A percentile compares a stretch with the other conserved stretches of the same genome.
phyloP scores from a whole-genome alignment of 2,888 invertebrate genomes.

The Perithous albicinctus region DNA sequence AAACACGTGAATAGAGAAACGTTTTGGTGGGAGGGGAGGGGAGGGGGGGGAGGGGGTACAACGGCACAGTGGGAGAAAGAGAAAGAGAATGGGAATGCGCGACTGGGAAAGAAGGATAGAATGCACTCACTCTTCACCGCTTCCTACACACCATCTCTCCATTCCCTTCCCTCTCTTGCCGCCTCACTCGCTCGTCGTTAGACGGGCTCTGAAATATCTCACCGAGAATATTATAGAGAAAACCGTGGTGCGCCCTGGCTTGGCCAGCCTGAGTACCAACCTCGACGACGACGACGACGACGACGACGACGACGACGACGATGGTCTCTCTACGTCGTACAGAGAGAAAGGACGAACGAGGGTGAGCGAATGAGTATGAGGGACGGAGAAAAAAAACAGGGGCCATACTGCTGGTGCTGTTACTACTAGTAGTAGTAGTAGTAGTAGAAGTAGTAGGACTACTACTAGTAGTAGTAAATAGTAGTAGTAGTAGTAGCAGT shows the following conservation, averaged over 20 bases:
- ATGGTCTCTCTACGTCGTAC: conserved; percentile 47
- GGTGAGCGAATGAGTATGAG: conserved; percentile 25
- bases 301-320: conserved; percentile 54
- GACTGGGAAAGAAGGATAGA: conserved; percentile 62
- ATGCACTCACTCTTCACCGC: conserved; percentile 59
- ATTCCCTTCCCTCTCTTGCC: conserved; percentile 43
- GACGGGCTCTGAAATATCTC: conserved; percentile 80
- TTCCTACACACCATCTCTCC: conserved; percentile 61
- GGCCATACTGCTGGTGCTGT: conserved; percentile 19
- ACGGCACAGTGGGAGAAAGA: conserved; percentile 70
- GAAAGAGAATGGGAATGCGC: conserved; percentile 67
- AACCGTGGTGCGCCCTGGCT: conserved; percentile 68
- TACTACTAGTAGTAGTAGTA: neutral
- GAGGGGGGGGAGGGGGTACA: conserved; percentile 65
- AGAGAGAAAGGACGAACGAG: conserved; percentile 51
- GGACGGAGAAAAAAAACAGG: conserved; percentile 51
- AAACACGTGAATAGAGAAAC: conserved; percentile 62
- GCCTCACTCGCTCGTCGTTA: conserved; percentile 69
- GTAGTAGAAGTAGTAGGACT: neutral
- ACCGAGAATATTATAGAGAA: conserved; percentile 82
- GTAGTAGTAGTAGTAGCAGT: neutral
- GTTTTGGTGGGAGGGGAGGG: conserved; percentile 40
- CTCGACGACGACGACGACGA: conserved; percentile 59
- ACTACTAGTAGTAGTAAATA: conserved; percentile 6
- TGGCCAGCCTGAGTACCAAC: conserved; percentile 67